Base-by-base conservation (phyloP, 64 coral and sea anemone species). In the Montipora foliosa region DNA sequence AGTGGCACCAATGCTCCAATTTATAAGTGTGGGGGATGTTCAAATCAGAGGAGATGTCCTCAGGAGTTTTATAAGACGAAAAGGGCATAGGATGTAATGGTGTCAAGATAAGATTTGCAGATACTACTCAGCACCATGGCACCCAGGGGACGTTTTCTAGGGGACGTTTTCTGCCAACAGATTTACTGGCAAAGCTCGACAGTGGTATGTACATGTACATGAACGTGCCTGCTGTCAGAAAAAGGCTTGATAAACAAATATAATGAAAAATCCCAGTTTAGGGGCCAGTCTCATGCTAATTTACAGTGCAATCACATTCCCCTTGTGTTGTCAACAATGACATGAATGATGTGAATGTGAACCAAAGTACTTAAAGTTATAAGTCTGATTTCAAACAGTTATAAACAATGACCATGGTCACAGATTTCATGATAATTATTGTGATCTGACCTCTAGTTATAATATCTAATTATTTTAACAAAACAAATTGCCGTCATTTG, bases 111-210 rank as follows among this genome's bases (percentile, higher is more conserved):
- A 10, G 52, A 81, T 61, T 81, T 81, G 52, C 37, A 8, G 52
- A 81, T 81, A 53, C 8, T 21, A 59, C 14, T 61, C 20, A 81
- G 55, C 79, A 81, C 79, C 79, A 81, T 61, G 51, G 52, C 5
- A 81, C 79, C 79, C 79, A 81, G n/a, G 24, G 24, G 24, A 25
- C 24, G 24, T 25, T 25, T 25, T 55, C 55, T n/a, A 78, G 20
- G 79, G 61, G 79, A 44, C 60, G 55, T 37, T 53, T 3, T 60
- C 61, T 81, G 79, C 79, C 52, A 60, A 60, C 51, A 81, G 53
- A 59, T 81, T 60, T 81, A 81, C 22, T 81, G 79, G 52, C 79
- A 44, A 81, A 60, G 79, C 79, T 81, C 20, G 79, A 81, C 79
- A 81, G 52, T 44, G 55, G 79, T 81, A 60, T 59, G 79, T 81